Evolutionary conservation across 2,888 invertebrate species (phyloP).

Genomic region (Yponomeuta cagnagella): DNA sequence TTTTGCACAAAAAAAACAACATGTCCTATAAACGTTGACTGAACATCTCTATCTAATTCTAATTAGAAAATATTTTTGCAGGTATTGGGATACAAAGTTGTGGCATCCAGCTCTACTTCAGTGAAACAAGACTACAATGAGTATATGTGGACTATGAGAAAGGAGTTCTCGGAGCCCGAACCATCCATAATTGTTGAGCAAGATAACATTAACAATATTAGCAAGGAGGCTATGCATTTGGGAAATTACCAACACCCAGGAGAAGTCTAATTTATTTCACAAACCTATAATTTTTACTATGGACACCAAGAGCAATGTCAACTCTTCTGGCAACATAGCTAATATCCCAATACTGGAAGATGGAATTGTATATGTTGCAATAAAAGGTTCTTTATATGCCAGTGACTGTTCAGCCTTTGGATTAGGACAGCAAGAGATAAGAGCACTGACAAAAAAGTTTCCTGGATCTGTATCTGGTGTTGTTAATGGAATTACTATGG

Average conservation of each 20-base stretch:
- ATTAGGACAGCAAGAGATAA: constrained; percentile 80
- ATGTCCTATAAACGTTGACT: too few relatives aligned
- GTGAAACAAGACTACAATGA: constrained; percentile 93
- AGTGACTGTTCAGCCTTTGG: constrained; percentile 86
- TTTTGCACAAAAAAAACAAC: too few relatives aligned
- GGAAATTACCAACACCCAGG: constrained; percentile 56
- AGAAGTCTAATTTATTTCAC: constrained; percentile 49
- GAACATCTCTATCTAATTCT: too few relatives aligned
- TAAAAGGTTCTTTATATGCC: constrained; percentile 87
- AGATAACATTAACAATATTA: constrained; percentile 78
- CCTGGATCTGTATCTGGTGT: constrained; percentile 77
- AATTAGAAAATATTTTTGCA: constrained; percentile 28
- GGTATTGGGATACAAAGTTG: constrained; percentile 91
- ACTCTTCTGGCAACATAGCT: constrained; percentile 41
- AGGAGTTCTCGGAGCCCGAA: constrained; percentile 89
- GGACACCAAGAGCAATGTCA: constrained; percentile 58
- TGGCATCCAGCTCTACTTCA: constrained; percentile 89
- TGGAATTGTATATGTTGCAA: constrained; percentile 83
- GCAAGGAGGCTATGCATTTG: constrained; percentile 74
- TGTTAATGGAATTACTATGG: constrained; percentile 83
- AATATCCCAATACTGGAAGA: constrained; percentile 54
- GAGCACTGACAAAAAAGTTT: constrained; percentile 82
- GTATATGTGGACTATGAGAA: constrained; percentile 96
- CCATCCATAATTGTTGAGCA: constrained; percentile 79
- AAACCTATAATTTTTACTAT: constrained; percentile 34